These are phyloP conservation scores for Ellobius talpinus DNA, from an alignment of 2,113 vertebrate genomes.

Conservation along the genomic window DNA sequence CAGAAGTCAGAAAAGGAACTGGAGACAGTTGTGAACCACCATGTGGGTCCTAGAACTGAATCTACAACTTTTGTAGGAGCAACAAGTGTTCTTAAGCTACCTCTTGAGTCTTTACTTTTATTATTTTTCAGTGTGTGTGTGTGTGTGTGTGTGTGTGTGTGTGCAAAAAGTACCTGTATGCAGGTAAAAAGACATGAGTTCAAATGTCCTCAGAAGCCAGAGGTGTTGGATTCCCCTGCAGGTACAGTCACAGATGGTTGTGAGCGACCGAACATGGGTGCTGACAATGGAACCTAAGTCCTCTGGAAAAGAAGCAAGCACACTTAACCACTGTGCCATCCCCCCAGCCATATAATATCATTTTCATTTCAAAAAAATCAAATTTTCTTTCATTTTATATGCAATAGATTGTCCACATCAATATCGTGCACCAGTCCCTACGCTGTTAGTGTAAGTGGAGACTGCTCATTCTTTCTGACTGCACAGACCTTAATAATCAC, in stretches of 20 bases:
- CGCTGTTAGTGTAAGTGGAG: background rate
- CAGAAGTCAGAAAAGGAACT: background rate
- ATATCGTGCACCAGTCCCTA: background rate
- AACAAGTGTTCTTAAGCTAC: background rate
- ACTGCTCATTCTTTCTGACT: too few relatives aligned
- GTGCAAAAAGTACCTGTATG: background rate
- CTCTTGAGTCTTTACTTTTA: background rate
- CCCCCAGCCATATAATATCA: background rate
- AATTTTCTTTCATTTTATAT: background rate
- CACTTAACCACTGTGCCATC: background rate
- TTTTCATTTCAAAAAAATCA: background rate
- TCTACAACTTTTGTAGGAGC: background rate
- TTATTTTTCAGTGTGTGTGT: background rate
- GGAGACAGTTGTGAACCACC: background rate
- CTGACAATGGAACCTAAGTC: background rate
- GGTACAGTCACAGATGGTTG: background rate
- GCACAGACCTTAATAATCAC: too few relatives aligned
- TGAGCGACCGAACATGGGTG: background rate
- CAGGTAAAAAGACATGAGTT: background rate
- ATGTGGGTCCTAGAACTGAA: background rate
- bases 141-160: background rate
- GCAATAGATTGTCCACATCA: background rate
- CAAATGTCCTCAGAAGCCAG: background rate
- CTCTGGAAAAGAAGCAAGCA: background rate
- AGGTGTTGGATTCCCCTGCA: too few relatives aligned